Percentiles rank a stretch among this genome's conserved stretches.
Conservation (phyloP, 2,113 vertebrate species). For the Malaclemys terrapin region DNA sequence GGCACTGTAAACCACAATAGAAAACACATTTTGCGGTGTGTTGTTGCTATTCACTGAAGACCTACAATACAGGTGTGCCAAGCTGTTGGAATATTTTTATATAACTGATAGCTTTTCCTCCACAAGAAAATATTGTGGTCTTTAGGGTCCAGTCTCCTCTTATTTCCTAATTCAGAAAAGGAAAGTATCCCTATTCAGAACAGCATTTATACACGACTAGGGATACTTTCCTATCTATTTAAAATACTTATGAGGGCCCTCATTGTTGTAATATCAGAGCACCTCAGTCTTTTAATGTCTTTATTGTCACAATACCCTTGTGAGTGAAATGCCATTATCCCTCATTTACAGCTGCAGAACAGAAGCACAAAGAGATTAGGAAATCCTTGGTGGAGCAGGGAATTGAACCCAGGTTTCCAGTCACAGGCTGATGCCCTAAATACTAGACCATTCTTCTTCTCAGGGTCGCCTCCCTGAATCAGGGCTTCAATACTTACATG, state of each 20-base stretch:
- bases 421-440: background rate
- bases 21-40: slow-evolving; percentile 62
- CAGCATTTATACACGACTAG: background rate
- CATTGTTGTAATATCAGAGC: rapidly evolving
- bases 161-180: background rate
- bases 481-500: background rate
- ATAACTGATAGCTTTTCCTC: slow-evolving; percentile 16
- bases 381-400: slow-evolving; percentile 14
- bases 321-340: background rate
- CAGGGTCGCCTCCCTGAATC: background rate
- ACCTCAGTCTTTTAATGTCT: background rate
- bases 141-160: background rate
- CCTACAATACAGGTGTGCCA: slow-evolving; percentile 49
- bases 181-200: background rate
- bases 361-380: background rate
- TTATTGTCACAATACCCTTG: background rate
- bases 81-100: background rate
- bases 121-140: background rate
- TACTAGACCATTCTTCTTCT: background rate
- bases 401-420: background rate
- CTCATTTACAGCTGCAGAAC: background rate
- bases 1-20: slow-evolving; percentile 11
- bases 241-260: background rate
- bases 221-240: background rate
- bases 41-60: slow-evolving; percentile 50